Percentiles rank a stretch among this genome's conserved stretches.
These are phyloP conservation scores for Lasioglossum oenotherae DNA, from an alignment of 2,888 invertebrate genomes.

Conservation along the genomic window DNA sequence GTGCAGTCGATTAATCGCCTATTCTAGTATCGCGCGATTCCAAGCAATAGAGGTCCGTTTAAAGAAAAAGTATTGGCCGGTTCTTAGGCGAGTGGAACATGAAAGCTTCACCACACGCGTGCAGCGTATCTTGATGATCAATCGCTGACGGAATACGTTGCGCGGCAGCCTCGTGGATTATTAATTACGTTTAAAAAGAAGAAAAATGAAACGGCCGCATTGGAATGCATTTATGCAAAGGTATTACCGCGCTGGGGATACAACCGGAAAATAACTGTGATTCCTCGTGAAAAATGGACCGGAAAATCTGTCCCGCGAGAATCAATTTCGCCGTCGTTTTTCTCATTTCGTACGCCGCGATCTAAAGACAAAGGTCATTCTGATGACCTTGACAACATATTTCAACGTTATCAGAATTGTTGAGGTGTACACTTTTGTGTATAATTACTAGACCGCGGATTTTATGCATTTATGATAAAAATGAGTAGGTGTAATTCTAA, in stretches of 20 bases:
- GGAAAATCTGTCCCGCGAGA: not conserved
- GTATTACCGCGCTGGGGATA: not conserved
- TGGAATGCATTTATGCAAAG: slow-evolving; percentile 1
- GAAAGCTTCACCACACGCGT: not conserved
- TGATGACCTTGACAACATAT: too few relatives aligned
- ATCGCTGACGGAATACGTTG: not conserved
- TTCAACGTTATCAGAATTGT: too few relatives aligned
- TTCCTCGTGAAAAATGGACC: not conserved
- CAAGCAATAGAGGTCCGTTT: not conserved
- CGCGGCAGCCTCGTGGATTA: not conserved
- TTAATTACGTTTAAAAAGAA: slow-evolving; percentile 2
- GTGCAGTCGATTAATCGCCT: not conserved
- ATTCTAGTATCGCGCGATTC: not conserved
- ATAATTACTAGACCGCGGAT: too few relatives aligned
- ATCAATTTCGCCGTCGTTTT: not conserved
- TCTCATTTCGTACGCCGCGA: not conserved
- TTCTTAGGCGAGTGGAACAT: not conserved
- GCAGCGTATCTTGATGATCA: not conserved
- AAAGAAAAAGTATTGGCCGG: not conserved
- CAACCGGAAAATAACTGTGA: not conserved
- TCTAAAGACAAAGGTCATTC: too few relatives aligned
- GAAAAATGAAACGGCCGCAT: not conserved
- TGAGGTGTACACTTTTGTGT: too few relatives aligned
- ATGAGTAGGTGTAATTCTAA: too few relatives aligned
- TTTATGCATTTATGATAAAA: too few relatives aligned